These are phyloP conservation scores for Lepidocolaptes lacrymiger DNA, from an alignment of 2,797 vertebrate species.

Conservation along the genomic window DNA sequence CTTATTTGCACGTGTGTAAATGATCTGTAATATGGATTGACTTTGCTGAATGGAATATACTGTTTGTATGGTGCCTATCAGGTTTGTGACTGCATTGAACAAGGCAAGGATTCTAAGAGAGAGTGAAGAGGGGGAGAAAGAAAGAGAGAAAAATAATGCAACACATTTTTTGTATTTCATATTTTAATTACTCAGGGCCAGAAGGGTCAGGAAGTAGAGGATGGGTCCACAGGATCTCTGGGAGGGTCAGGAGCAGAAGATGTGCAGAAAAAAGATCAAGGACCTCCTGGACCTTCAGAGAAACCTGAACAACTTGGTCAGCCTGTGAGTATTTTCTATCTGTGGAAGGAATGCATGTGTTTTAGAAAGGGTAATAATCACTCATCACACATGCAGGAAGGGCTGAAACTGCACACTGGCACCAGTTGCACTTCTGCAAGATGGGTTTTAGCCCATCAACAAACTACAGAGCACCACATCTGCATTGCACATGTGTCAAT, in stretches of 20 bases:
- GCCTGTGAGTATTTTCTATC: slow-evolving; percentile 68
- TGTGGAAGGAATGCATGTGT: not conserved
- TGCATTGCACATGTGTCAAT: not conserved
- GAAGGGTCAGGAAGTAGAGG: slow-evolving; percentile 71
- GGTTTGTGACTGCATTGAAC: not conserved
- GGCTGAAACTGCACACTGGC: not conserved
- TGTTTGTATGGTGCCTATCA: not conserved
- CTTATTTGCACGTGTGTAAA: not conserved
- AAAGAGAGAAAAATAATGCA: not conserved
- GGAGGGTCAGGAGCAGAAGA: slow-evolving; percentile 66
- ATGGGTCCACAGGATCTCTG: slow-evolving; percentile 64
- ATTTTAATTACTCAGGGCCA: slow-evolving; percentile 44
- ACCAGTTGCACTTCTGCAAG: not conserved
- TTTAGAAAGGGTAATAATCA: not conserved
- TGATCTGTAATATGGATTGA: not conserved
- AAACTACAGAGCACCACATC: not conserved
- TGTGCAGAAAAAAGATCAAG: slow-evolving; percentile 66
- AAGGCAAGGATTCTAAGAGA: not conserved
- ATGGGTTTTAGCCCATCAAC: not conserved
- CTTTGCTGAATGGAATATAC: not conserved
- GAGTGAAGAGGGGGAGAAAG: fast-evolving
- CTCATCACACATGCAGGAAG: not conserved
- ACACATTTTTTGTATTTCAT: not conserved
- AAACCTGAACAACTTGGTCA: slow-evolving; percentile 70
- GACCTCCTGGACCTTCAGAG: slow-evolving; percentile 53